These are phyloP conservation scores for Periophthalmodon schlosseri DNA, from an alignment of 2,113 vertebrate genomes.

Conservation along the genomic window DNA sequence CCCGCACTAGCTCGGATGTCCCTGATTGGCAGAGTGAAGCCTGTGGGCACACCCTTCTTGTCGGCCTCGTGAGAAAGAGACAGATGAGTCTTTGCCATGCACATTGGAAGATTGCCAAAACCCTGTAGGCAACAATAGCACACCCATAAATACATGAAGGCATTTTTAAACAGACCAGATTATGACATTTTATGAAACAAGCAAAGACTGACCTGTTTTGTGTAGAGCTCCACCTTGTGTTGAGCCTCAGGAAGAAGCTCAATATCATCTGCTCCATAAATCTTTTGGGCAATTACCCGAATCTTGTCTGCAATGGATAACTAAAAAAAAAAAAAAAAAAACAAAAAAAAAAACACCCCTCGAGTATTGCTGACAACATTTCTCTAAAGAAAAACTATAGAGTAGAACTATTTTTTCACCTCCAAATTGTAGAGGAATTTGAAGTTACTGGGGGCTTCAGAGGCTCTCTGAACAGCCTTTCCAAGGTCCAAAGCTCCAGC, in stretches of 20 bases:
- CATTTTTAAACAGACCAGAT: background rate
- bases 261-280: slow-evolving; percentile 93
- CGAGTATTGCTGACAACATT: background rate
- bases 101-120: slow-evolving; percentile 91
- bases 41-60: slow-evolving; percentile 90
- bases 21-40: slow-evolving; percentile 91
- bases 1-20: slow-evolving; percentile 94
- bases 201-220: slow-evolving; percentile 85
- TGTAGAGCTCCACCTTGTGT: slow-evolving; percentile 89
- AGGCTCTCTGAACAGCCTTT: slow-evolving; percentile 87
- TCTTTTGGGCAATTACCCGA: slow-evolving; percentile 90
- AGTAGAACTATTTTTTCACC: slow-evolving; percentile 66
- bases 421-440: slow-evolving; percentile 90
- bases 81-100: slow-evolving; percentile 98
- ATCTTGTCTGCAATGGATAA: slow-evolving; percentile 91
- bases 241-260: slow-evolving; percentile 92
- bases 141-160: background rate
- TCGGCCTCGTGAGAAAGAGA: slow-evolving; percentile 96
- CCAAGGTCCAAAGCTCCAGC: slow-evolving; percentile 86
- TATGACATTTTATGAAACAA: background rate
- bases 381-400: background rate
- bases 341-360: background rate
- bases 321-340: slow-evolving; percentile 74
- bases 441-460: slow-evolving; percentile 85
- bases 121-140: slow-evolving; percentile 75